Evolutionary conservation across 2,888 invertebrate genomes (phyloP).

Genomic region (Acanthoscelides obtectus): DNA sequence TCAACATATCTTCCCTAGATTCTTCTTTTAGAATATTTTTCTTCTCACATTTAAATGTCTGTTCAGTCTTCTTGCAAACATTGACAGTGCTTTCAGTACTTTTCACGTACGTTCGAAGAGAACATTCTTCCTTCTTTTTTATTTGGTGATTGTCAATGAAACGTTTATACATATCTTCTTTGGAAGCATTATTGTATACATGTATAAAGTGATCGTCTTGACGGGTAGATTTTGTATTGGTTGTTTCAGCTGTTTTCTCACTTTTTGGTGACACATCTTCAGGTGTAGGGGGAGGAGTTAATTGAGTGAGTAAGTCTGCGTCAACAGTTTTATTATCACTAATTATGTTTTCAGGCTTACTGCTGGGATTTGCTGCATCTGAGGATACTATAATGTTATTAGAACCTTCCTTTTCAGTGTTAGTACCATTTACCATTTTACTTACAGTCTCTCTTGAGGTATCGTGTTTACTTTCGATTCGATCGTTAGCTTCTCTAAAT

Average conservation of each 20-base stretch:
- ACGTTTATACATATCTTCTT: background rate
- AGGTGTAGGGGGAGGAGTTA: constrained; percentile 42
- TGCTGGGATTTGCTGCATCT: background rate
- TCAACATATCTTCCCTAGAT: background rate
- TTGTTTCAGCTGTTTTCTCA: background rate
- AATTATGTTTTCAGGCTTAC: background rate
- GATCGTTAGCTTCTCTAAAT: background rate
- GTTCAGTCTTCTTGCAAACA: background rate
- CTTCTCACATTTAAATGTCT: background rate
- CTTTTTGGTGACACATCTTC: constrained; percentile 32
- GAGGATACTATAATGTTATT: background rate
- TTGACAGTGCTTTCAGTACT: background rate
- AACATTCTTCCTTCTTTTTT: background rate
- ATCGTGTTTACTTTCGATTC: constrained; percentile 1
- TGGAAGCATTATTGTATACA: background rate
- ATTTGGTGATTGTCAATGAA: background rate
- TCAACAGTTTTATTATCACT: background rate
- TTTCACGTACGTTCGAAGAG: background rate
- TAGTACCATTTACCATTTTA: constrained; percentile 1
- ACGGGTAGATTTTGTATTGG: background rate
- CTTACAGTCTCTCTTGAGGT: background rate
- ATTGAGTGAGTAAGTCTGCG: constrained; percentile 24
- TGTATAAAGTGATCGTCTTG: background rate
- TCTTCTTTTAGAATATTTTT: background rate
- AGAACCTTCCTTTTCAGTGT: background rate